Evolutionary conservation across 2,113 vertebrate species (phyloP).

Genomic region (Nothoprocta pentlandii): DNA sequence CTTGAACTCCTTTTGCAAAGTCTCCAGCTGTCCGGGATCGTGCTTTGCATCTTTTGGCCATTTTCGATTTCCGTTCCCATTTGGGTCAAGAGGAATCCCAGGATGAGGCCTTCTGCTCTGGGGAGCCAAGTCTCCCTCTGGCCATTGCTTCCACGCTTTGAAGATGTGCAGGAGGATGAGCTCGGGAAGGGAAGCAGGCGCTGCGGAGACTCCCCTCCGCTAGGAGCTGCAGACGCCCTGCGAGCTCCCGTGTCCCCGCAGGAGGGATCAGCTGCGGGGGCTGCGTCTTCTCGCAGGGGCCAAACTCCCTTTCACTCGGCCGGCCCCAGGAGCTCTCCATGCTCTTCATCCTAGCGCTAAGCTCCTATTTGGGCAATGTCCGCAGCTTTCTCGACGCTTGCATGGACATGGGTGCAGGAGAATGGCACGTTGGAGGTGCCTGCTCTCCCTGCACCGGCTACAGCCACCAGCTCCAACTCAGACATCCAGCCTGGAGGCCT

Average conservation of each 20-base stretch:
- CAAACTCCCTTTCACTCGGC: not conserved
- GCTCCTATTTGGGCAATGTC: not conserved
- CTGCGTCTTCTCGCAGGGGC: not conserved
- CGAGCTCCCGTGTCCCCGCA: not conserved
- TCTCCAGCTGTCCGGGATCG: slow-evolving; percentile 31
- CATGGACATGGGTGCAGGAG: not conserved
- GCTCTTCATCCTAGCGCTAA: not conserved
- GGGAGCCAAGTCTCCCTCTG: not conserved
- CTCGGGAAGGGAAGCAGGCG: not conserved
- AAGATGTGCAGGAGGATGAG: not conserved
- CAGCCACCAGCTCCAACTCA: not conserved
- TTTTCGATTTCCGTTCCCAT: not conserved
- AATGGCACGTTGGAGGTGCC: not conserved
- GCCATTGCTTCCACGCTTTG: not conserved
- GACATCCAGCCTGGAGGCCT: not conserved
- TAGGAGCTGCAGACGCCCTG: not conserved
- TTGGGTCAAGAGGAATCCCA: slow-evolving; percentile 21
- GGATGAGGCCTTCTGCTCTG: not conserved
- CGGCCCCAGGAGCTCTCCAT: not conserved
- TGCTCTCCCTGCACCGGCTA: not conserved
- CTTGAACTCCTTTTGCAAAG: slow-evolving; percentile 25
- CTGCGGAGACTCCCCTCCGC: not conserved
- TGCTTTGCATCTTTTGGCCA: slow-evolving; percentile 27
- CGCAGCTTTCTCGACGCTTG: not conserved
- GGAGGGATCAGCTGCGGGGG: not conserved